Conservation (phyloP, 1,140 invertebrate genomes). For the Chlorops oryzae region DNA sequence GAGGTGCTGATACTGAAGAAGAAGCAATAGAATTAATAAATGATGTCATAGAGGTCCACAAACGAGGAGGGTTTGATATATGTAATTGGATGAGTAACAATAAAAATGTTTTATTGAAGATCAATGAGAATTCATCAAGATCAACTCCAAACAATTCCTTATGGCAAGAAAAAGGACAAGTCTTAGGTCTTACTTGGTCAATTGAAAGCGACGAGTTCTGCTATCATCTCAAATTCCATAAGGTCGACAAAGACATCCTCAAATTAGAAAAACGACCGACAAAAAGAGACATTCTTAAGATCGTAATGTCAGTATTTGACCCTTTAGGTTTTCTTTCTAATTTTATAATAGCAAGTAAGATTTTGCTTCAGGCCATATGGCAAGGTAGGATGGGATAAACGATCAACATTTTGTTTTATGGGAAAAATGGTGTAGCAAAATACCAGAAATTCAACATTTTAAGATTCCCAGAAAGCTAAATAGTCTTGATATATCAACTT, state of each 20-base stretch:
- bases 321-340: constrained; percentile 1
- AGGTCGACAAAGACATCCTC: constrained; percentile 7
- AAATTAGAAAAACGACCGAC: constrained; percentile 7
- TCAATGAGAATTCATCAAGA: no score
- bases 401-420: background rate
- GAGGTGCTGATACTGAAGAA: no score
- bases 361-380: constrained; percentile 9
- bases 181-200: constrained; percentile 12
- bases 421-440: background rate
- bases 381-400: constrained; percentile 9
- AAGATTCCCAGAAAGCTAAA: background rate
- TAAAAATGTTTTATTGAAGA: constrained; percentile 8
- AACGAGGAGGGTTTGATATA: constrained; percentile 13
- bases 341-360: background rate
- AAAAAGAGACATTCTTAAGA: constrained; percentile 10
- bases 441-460: background rate
- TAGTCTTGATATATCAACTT: background rate
- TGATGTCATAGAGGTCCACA: constrained; percentile 9
- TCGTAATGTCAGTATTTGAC: constrained; percentile 5
- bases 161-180: no score
- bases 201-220: constrained; percentile 4
- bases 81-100: constrained; percentile 15
- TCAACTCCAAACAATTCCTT: no score
- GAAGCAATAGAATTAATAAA: constrained; percentile 21
- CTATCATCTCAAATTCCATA: constrained; percentile 11